These are phyloP conservation scores for Phania funesta DNA, from an alignment of 2,888 invertebrate genomes.

Conservation along the genomic window DNA sequence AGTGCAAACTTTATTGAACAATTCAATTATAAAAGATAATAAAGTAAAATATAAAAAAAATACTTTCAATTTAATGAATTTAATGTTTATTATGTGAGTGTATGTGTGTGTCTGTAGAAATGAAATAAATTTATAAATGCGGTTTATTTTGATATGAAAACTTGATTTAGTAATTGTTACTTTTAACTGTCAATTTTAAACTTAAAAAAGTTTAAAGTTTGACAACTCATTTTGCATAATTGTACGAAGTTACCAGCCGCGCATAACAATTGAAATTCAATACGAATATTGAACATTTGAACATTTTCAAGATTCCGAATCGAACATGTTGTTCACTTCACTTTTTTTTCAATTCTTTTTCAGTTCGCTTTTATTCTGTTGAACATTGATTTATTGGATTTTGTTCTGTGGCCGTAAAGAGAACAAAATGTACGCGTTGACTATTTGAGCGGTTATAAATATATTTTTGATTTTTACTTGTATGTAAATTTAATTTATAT, in stretches of 20 bases:
- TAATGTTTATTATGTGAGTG: conserved; percentile 5
- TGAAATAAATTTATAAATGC: conserved; percentile 21
- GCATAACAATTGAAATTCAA: conserved; percentile 58
- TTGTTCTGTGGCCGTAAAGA: conserved; percentile 1
- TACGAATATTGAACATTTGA: conserved; percentile 33
- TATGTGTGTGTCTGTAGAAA: neutral
- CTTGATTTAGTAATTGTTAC: conserved; percentile 67
- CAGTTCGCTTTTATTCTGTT: conserved; percentile 39
- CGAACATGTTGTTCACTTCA: conserved; percentile 21
- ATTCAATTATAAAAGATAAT: conserved; percentile 40
- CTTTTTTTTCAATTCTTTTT: neutral
- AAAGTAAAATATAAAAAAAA: conserved; percentile 4
- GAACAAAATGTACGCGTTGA: conserved; percentile 40
- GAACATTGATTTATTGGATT: conserved; percentile 64
- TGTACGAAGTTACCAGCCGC: conserved; percentile 50
- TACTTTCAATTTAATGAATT: conserved; percentile 51
- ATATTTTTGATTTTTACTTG: conserved; percentile 35
- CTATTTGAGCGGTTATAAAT: neutral
- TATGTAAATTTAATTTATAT: conserved; percentile 45
- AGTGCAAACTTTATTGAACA: neutral
- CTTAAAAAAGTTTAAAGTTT: conserved; percentile 60
- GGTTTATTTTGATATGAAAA: conserved; percentile 28
- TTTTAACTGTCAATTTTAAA: conserved; percentile 65
- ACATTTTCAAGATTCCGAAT: conserved; percentile 9
- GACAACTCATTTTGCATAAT: conserved; percentile 70